A percentile compares a stretch with the other conserved stretches of the same genome.
Conservation (phyloP, 2,797 vertebrate species). For the Alectoris magna region DNA sequence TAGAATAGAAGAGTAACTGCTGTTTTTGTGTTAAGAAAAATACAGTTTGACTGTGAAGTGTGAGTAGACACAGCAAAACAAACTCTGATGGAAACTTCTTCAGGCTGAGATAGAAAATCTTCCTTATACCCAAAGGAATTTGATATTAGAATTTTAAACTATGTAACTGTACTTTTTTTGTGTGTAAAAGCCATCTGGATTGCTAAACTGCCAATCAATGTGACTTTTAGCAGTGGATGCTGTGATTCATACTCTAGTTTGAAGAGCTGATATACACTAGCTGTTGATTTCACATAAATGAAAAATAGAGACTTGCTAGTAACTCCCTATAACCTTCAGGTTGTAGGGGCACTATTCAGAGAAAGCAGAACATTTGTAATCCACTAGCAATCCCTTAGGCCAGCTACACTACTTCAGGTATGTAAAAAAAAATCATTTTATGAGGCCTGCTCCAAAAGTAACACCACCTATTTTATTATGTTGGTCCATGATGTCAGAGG, state of each 20-base stretch:
- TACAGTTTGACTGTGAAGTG: background rate
- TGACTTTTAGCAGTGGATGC: background rate
- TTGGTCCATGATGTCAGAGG: no score
- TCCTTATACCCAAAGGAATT: background rate
- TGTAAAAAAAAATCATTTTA: background rate
- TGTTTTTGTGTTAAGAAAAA: background rate
- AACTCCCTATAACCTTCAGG: background rate
- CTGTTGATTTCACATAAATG: background rate
- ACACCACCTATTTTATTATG: no score
- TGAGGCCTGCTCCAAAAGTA: no score
- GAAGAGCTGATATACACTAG: background rate
- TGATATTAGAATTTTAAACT: background rate
- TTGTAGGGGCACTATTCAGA: background rate
- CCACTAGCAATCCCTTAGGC: background rate
- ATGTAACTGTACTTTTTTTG: background rate
- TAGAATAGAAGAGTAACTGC: background rate
- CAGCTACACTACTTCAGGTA: background rate
- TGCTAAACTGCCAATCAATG: background rate
- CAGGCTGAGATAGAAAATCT: background rate
- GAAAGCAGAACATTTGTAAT: background rate
- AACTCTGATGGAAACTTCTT: background rate
- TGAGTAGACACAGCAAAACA: background rate
- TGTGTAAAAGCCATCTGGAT: background rate
- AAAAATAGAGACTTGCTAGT: background rate
- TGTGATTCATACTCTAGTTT: background rate